Evolutionary conservation across 2,797 vertebrate species (phyloP), one percentile per base, ranked within the genome.

Genomic region (Oophaga sylvatica): DNA sequence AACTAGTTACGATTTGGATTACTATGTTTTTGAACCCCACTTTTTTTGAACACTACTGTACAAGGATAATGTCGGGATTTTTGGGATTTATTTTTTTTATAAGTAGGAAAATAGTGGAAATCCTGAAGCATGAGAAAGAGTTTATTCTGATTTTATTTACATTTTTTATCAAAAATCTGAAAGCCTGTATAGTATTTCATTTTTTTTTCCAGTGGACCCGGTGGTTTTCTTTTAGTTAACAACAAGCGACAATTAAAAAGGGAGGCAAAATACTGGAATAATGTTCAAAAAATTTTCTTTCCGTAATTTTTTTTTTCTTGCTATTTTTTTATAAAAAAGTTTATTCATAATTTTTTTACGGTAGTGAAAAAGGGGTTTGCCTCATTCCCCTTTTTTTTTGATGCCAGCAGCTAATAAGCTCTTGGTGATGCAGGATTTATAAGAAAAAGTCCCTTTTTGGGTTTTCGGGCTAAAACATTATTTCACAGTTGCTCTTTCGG

Each of bases 261-360:
- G 97, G 97, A 80, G 97, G 97, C 3, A 99, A 98, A 94, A 97
- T 99, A n/a, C 92, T 98, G 96, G 97, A 98, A 98, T 93, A 98
- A 99, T 91, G 94, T 99, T 90, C 97, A 98, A 90, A 97, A 99
- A 93, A 96, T 99, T 77, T 92, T 99, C 88, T 57, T 99, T 82
- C 97, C 97, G 97, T 99, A 95, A 97, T 94, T 15, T 1, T 41
- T 17, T 62, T 83, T 19, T 26, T 53, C 12, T 41, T 45, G 5
- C 26, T 17, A 63, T 17, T 1, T 45, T 67, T 81, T 20, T 17
- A 62, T 48, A 11, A 35, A 2, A 19, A 3, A 3, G 22, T 13
- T 19, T 15, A 1, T 71, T 29, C 26, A 15, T 68, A 26, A 13
- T 16, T 17, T 26, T 5, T 31, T 12, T 35, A 16, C 26, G 2